Base-by-base conservation (phyloP, 2,888 invertebrate species). In the Apodemia mormo region DNA sequence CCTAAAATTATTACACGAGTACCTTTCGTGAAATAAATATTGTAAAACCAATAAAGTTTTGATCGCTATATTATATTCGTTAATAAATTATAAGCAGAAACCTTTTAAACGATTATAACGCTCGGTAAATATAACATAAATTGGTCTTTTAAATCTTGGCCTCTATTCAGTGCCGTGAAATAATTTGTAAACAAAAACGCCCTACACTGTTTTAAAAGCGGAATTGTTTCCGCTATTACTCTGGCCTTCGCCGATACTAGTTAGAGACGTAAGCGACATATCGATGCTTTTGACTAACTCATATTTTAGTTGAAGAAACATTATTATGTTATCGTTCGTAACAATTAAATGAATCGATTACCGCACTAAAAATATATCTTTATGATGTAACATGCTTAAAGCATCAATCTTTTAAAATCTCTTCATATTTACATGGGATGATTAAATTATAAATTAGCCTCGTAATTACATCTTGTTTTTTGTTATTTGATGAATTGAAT, bases 181-280 rank as follows among this genome's bases (percentile, higher is more conserved):
- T 78, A 80, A 79, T 80, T 81, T 79, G 84, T 84, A 87, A 85
- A 83, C 83, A 86, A 87, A 82, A 83, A 83, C 79, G 76, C 74
- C 80, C 78, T 80, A 80, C 81, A 78, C 80, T 74, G 83, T 88
- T 87, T 86, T 87, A 87, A 89, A 90, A 89, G 86, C 88, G 84
- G 86, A 90, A 90, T 88, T 86, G 88, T 88, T 88, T 87, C 88
- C 85, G 81, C 85, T 85, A 88, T 90, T 90, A 88, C 82, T 82
- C 79, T 82, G 82, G 85, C 83, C 85, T 85, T 82, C 83, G 84
- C 83, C 81, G 84, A 83, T 61, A 33, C 61, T 33, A 58, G 10
- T 8, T 61, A 61, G 61, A 14, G 61, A 61, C 33, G 61, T 29
- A 10, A 29, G 6, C 2, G 4, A 12, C 33, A 33, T 33, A 61